Percentiles rank a stretch among this genome's conserved stretches.
phyloP scores from a whole-genome alignment of 1,140 invertebrate genomes.

The Megathymus violae region DNA sequence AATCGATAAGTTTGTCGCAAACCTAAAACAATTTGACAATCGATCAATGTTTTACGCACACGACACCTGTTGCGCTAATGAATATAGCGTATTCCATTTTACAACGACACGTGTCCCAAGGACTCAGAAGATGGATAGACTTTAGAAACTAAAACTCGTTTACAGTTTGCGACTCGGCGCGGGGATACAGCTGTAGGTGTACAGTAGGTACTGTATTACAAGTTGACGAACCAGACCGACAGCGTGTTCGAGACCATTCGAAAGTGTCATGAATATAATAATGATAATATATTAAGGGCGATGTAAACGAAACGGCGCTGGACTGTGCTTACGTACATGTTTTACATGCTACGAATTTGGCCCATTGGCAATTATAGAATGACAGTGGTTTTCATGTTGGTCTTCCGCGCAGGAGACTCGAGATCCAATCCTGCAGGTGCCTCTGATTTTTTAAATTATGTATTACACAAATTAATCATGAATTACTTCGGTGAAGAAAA shows the following conservation, averaged over 20 bases:
- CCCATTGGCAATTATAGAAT: no score
- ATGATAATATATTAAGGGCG: background rate
- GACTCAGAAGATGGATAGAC: background rate
- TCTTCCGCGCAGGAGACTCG: no score
- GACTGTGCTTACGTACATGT: no score
- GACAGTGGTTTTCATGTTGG: no score
- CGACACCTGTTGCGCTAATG: background rate
- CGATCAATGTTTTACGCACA: no score
- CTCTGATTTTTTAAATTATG: no score
- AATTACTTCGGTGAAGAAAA: no score
- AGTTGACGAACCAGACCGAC: background rate
- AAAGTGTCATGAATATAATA: background rate
- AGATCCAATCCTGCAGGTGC: no score
- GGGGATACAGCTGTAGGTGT: background rate
- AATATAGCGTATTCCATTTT: background rate
- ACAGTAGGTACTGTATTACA: background rate
- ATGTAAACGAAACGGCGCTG: background rate
- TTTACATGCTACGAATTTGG: no score
- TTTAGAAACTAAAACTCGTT: background rate
- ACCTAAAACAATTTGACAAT: no score
- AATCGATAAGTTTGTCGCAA: no score
- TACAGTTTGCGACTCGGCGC: background rate
- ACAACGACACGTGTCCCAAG: background rate
- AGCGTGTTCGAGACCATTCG: background rate
- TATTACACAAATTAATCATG: no score